phyloP scores from a whole-genome alignment of 2,113 vertebrate genomes.

The Mus pahari region DNA sequence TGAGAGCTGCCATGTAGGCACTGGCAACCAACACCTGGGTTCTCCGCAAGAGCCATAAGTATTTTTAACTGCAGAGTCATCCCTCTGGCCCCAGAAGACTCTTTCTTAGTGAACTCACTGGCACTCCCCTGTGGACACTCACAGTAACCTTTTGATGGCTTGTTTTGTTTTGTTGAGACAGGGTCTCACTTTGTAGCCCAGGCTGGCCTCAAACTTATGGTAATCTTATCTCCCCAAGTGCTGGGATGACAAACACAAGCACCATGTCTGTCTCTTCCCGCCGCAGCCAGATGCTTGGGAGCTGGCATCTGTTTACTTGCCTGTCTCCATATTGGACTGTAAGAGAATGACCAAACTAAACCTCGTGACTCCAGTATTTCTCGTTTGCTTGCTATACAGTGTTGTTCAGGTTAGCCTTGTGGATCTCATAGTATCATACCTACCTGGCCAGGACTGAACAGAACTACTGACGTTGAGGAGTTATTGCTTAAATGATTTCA shows the following conservation, averaged over 20 bases:
- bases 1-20: no score
- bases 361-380: neutral
- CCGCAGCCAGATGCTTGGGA: neutral
- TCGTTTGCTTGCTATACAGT: neutral
- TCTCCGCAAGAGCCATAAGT: neutral
- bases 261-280: neutral
- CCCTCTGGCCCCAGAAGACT: neutral
- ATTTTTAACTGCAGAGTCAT: no score
- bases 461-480: conserved; percentile 1
- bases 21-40: neutral
- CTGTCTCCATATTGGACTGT: neutral
- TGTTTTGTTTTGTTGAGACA: neutral
- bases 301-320: neutral
- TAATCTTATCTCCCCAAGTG: neutral
- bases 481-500: neutral
- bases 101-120: neutral
- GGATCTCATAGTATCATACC: neutral
- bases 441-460: neutral
- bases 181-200: neutral
- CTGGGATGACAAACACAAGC: neutral
- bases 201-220: neutral
- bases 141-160: neutral
- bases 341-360: neutral
- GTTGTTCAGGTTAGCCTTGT: neutral
- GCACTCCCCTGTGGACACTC: neutral